phyloP scores from a whole-genome alignment of 37 sponge, comb jelly and placozoan species.

The Mnemiopsis leidyi region DNA sequence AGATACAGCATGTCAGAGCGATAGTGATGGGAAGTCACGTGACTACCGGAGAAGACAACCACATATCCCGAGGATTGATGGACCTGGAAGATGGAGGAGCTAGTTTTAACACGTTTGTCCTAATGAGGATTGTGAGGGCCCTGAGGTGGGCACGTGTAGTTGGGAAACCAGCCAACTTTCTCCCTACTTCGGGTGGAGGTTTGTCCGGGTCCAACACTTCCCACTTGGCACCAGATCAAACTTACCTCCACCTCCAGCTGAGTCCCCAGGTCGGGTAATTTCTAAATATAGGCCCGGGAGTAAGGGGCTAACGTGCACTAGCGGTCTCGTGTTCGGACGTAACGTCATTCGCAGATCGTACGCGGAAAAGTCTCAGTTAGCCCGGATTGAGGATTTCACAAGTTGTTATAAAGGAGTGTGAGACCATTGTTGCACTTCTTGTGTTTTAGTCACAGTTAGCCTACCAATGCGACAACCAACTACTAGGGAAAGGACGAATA shows the following conservation, averaged over 20 bases:
- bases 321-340: neutral
- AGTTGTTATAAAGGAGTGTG: neutral
- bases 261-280: neutral
- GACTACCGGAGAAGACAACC: neutral
- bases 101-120: neutral
- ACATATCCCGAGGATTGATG: neutral
- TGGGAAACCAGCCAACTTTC: neutral
- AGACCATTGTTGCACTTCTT: neutral
- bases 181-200: neutral
- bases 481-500: too few species aligned
- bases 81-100: neutral
- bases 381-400: neutral
- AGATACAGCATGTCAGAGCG: neutral
- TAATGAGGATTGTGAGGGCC: neutral
- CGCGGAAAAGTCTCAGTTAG: neutral
- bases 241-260: neutral
- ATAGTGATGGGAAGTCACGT: too few species aligned
- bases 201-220: too few species aligned
- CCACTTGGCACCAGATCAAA: neutral
- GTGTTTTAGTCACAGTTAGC: too few species aligned
- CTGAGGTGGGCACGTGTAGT: neutral
- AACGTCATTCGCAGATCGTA: neutral
- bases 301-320: neutral
- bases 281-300: neutral
- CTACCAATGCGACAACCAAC: too few species aligned